Conservation (phyloP, 2,888 invertebrate genomes). For the Octonoba sinensis region DNA sequence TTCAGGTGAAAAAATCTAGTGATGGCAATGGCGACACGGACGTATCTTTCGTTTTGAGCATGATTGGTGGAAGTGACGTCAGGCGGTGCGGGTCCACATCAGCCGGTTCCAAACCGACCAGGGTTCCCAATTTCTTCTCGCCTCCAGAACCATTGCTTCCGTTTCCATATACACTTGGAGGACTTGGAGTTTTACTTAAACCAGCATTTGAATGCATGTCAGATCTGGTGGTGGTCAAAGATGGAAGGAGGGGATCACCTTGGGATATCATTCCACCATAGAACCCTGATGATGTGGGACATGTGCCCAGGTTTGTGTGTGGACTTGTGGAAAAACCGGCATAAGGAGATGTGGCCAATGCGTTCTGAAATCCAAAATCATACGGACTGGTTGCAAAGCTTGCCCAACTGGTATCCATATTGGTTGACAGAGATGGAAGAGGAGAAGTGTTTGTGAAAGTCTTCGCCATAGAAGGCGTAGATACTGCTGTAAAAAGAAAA, state of each 20-base stretch:
- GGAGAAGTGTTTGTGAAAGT: slow-evolving; percentile 56
- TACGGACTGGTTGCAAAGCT: slow-evolving; percentile 55
- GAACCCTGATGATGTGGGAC: slow-evolving; percentile 30
- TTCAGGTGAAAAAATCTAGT: slow-evolving; percentile 57
- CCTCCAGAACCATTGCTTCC: slow-evolving; percentile 16
- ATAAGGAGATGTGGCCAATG: slow-evolving; percentile 52
- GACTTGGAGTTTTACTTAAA: slow-evolving; percentile 45
- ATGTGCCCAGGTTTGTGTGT: slow-evolving; percentile 36
- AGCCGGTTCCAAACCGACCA: slow-evolving; percentile 26
- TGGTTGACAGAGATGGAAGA: slow-evolving; percentile 43
- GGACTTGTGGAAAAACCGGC: slow-evolving; percentile 49
- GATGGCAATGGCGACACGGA: slow-evolving; percentile 62
- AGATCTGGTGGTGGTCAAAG: slow-evolving; percentile 17
- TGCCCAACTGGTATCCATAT: slow-evolving; percentile 45
- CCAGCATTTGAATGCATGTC: slow-evolving; percentile 39
- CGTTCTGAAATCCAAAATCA: slow-evolving; percentile 63
- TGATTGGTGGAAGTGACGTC: slow-evolving; percentile 47
- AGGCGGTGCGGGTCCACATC: slow-evolving; percentile 56
- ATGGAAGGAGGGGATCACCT: slow-evolving; percentile 51
- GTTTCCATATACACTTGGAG: slow-evolving; percentile 23
- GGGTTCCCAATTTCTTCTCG: slow-evolving; percentile 42
- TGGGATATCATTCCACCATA: slow-evolving; percentile 57
- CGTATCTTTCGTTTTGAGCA: slow-evolving; percentile 60
- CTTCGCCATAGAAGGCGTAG: slow-evolving; percentile 50
- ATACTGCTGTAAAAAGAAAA: slow-evolving; percentile 2